Evolutionary conservation across 2,797 vertebrate species (phyloP).

Genomic region (Etheostoma perlongum): DNA sequence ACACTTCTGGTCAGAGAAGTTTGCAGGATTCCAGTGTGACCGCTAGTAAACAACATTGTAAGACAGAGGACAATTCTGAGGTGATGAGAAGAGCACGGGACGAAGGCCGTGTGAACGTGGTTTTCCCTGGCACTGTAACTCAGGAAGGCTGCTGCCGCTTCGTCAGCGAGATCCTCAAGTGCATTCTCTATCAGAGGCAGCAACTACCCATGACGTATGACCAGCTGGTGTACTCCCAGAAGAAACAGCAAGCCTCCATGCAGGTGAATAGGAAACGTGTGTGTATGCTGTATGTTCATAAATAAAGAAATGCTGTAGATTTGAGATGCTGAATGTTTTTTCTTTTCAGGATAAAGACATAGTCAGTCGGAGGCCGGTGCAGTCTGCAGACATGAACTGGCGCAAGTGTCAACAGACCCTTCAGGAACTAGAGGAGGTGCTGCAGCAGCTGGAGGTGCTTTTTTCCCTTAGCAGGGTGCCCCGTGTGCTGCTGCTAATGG

Average conservation of each 20-base stretch:
- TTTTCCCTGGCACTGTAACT: constrained; percentile 89
- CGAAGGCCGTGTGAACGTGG: constrained; percentile 84
- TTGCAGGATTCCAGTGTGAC: constrained; percentile 11
- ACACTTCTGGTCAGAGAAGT: constrained; percentile 9
- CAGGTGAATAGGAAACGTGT: constrained; percentile 66
- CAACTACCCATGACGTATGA: constrained; percentile 96
- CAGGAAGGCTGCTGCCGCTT: constrained; percentile 91
- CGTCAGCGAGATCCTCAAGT: constrained; percentile 94
- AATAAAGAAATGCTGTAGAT: neutral
- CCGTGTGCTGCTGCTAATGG: constrained; percentile 92
- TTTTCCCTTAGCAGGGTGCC: constrained; percentile 92
- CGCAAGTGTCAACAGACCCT: constrained; percentile 89
- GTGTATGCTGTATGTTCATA: neutral
- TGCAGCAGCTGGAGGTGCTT: constrained; percentile 90
- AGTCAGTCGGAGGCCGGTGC: constrained; percentile 71
- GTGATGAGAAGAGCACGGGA: constrained; percentile 69
- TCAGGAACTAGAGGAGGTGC: constrained; percentile 88
- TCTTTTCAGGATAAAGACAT: constrained; percentile 81
- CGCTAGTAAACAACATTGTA: constrained; percentile 15
- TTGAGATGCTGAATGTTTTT: constrained; percentile 16
- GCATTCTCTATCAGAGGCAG: constrained; percentile 93
- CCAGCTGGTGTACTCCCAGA: constrained; percentile 89
- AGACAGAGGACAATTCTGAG: constrained; percentile 62
- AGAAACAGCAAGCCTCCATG: constrained; percentile 72
- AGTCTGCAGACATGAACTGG: constrained; percentile 72